Percentiles rank a stretch among this genome's conserved stretches.
Evolutionary conservation across 1,140 invertebrate species (phyloP).

Genomic region (Heliothis virescens): DNA sequence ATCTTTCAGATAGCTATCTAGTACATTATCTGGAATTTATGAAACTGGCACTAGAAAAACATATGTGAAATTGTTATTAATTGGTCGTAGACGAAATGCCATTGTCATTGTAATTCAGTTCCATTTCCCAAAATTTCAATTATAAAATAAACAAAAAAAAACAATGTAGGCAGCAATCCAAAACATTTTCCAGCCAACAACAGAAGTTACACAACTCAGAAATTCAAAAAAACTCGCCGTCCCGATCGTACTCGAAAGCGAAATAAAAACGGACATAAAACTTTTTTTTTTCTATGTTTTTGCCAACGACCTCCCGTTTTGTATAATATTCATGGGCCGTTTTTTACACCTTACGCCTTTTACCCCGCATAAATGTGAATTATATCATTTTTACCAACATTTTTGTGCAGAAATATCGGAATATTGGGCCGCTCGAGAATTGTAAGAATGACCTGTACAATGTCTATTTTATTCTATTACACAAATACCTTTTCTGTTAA

Average conservation of each 20-base stretch:
- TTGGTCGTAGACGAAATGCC: too few relatives aligned
- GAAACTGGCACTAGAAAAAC: too few relatives aligned
- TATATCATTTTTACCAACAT: constrained; percentile 39
- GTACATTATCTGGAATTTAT: too few relatives aligned
- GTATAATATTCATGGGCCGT: constrained; percentile 58
- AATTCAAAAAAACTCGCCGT: constrained; percentile 44
- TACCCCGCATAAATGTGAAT: constrained; percentile 47
- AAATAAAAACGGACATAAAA: constrained; percentile 51
- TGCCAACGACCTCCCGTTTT: constrained; percentile 45
- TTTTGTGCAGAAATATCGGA: constrained; percentile 30
- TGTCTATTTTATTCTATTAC: constrained; percentile 8
- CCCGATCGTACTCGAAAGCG: constrained; percentile 31
- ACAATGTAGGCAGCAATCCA: constrained; percentile 7
- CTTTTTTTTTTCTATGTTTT: constrained; percentile 51
- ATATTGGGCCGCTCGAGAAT: not conserved
- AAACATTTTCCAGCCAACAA: constrained; percentile 18
- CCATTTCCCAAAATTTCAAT: not conserved
- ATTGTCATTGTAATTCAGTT: not conserved
- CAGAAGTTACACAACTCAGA: constrained; percentile 44
- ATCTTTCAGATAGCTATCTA: too few relatives aligned
- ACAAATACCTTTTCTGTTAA: not conserved
- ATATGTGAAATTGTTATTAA: too few relatives aligned
- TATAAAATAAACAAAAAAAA: constrained; percentile 9
- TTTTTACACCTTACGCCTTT: constrained; percentile 56
- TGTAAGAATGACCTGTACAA: not conserved